Conservation (phyloP, 2,888 invertebrate genomes). For the Phymatocera aterrima region DNA sequence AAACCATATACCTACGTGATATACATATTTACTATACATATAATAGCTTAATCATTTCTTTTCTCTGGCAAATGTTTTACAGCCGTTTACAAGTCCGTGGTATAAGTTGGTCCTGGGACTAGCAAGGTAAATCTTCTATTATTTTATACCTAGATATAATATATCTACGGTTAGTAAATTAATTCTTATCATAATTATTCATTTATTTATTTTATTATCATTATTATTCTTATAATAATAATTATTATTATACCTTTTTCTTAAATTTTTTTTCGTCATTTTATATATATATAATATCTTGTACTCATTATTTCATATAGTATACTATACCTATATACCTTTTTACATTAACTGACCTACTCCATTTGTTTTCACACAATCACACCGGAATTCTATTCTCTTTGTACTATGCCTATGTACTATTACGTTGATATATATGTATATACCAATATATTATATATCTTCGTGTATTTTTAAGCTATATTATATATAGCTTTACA, state of each 20-base stretch:
- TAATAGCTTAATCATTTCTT: constrained; percentile 9
- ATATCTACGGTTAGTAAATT: constrained; percentile 38
- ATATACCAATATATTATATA: not conserved
- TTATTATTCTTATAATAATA: not conserved
- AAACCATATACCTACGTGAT: not conserved
- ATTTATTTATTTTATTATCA: constrained; percentile 18
- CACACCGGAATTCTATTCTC: not conserved
- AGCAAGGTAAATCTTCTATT: constrained; percentile 42
- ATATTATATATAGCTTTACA: constrained; percentile 39
- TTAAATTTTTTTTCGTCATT: not conserved
- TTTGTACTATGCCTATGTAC: not conserved
- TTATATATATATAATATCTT: constrained; percentile 13
- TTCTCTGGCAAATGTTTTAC: constrained; percentile 35
- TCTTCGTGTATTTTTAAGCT: no score
- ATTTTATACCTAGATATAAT: no score
- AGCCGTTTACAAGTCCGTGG: constrained; percentile 37
- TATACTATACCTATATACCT: not conserved
- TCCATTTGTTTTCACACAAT: constrained; percentile 9
- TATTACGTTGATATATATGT: not conserved
- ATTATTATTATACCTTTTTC: no score
- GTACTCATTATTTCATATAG: no score
- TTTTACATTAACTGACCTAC: not conserved
- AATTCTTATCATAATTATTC: constrained; percentile 26
- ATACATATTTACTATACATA: not conserved
- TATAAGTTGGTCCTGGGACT: constrained; percentile 43